Conservation (phyloP, 2,888 invertebrate genomes). For the Euzophera pinguis region DNA sequence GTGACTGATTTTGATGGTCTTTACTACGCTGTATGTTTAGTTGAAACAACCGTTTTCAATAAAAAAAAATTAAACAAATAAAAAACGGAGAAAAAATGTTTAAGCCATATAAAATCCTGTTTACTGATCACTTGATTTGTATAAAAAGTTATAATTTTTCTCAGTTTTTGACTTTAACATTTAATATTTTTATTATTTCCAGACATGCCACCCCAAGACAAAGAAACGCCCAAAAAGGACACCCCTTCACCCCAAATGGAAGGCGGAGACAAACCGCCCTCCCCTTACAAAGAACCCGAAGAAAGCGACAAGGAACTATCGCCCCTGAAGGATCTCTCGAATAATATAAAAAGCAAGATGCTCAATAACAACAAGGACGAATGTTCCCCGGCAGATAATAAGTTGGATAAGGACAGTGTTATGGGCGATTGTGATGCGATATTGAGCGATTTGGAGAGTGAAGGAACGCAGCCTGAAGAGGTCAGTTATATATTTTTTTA, state of each 20-base stretch:
- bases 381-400: slow-evolving; percentile 65
- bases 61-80: too few relatives aligned
- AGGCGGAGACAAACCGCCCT: slow-evolving; percentile 33
- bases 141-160: too few relatives aligned
- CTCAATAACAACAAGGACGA: slow-evolving; percentile 72
- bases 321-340: slow-evolving; percentile 57
- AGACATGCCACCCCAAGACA: slow-evolving; percentile 48
- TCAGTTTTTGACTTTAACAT: too few relatives aligned
- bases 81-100: too few relatives aligned
- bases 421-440: slow-evolving; percentile 82
- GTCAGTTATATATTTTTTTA: slow-evolving; percentile 46
- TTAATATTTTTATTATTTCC: slow-evolving; percentile 13
- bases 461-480: slow-evolving; percentile 92
- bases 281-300: slow-evolving; percentile 46
- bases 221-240: slow-evolving; percentile 59
- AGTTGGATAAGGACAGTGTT: slow-evolving; percentile 81
- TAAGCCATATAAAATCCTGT: too few relatives aligned
- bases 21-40: too few relatives aligned
- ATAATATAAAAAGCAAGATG: slow-evolving; percentile 50
- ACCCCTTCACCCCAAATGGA: slow-evolving; percentile 38
- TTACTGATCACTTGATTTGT: too few relatives aligned
- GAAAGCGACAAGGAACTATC: slow-evolving; percentile 51
- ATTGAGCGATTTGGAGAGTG: slow-evolving; percentile 92
- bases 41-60: too few relatives aligned
- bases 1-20: too few relatives aligned